These are phyloP conservation scores for Antheraea mylitta DNA, from an alignment of 1,140 invertebrate genomes.

Conservation along the genomic window DNA sequence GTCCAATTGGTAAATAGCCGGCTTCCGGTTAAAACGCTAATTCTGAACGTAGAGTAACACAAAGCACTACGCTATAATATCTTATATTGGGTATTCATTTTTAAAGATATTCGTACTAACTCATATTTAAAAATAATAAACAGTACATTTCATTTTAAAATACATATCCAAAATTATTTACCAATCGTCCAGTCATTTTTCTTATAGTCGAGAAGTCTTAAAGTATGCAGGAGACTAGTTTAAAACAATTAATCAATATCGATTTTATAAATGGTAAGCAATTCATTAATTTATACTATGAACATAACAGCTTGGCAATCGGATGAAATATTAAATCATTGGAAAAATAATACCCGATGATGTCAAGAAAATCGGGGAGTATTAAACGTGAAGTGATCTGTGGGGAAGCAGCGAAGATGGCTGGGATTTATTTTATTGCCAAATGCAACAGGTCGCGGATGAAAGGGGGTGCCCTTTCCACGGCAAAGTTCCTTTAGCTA, in stretches of 20 bases:
- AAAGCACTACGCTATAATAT: no score
- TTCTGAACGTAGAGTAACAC: slow-evolving; percentile 17
- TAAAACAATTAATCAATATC: no score
- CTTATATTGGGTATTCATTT: no score
- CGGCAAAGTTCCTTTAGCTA: slow-evolving; percentile 41
- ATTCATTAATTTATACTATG: not conserved
- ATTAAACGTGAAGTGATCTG: slow-evolving; percentile 1
- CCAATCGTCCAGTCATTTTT: no score
- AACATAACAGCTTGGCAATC: not conserved
- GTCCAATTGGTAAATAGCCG: slow-evolving; percentile 49
- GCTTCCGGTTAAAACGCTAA: slow-evolving; percentile 38
- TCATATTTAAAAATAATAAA: no score
- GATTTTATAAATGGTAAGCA: no score
- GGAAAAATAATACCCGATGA: not conserved
- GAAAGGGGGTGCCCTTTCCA: slow-evolving; percentile 24
- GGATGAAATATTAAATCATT: not conserved
- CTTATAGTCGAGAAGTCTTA: no score
- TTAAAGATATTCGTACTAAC: no score
- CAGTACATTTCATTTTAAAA: no score
- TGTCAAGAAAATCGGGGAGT: not conserved
- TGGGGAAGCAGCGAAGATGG: slow-evolving; percentile 8
- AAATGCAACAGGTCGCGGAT: slow-evolving; percentile 64
- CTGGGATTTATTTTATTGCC: slow-evolving; percentile 68
- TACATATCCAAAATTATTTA: no score
- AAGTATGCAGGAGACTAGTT: no score